Base-by-base conservation (phyloP, 2,113 vertebrate genomes). In the Saguinus midas region DNA sequence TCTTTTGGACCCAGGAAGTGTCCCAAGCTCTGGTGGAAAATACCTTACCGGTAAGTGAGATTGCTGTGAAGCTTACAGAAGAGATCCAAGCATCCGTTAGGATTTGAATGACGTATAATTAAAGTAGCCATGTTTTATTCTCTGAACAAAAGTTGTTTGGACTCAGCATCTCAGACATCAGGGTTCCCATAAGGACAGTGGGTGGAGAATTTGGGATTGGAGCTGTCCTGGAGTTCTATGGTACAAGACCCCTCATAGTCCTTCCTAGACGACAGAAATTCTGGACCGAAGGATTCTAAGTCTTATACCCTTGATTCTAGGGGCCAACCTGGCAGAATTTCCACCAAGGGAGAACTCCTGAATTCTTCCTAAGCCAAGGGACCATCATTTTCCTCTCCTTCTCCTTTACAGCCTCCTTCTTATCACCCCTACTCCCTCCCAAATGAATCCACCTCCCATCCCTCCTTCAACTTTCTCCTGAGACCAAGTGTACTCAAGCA, bases 1-100 rank as follows among this genome's bases (percentile, higher is more conserved):
- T 99, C 96, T 99, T 99, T 98, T 99, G 99, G 99, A 99, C 99
- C 66, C 98, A 98, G 93, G 99, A 99, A 97, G 99, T 99, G 20
- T 99, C 99, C 82, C 98, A 99, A 79, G 99, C 99, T 90, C 99
- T 99, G 95, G 80, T 73, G 14, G 98, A 96, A 85, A 99, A 99
- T 88, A 92, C 98, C 48, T 97, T 99, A 64, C 94, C 11, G 37
- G 99, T 99, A 98, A 99, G 99, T 90, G 43, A 97, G 5, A 73
- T 95, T 95, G 87, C 89, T 45, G 25, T 91, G 40, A 88, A 96
- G 25, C 45, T 78, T 57, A 20, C 8, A 75, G 68, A 64, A 40
- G 58, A 50, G 18, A 81, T 6, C 50, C 64, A 29, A 48, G 12
- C 52, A 92, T 80, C 27, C 0, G 0, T 37, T 52, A 57, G 50